phyloP scores from a whole-genome alignment of 1,140 invertebrate genomes.

The Neotoxoptera formosana region DNA sequence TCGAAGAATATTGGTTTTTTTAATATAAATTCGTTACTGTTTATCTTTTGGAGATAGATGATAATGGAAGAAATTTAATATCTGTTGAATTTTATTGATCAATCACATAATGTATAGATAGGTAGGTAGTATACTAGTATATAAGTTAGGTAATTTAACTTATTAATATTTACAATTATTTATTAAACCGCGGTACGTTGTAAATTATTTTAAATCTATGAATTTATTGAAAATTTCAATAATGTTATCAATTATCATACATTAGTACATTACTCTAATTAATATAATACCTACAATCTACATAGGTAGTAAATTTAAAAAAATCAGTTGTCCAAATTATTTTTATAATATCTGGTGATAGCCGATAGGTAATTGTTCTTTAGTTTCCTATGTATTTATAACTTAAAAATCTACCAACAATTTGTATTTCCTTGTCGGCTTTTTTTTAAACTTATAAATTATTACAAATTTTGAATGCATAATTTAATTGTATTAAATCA shows the following conservation, averaged over 20 bases:
- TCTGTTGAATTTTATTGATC: neutral
- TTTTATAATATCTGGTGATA: too few relatives aligned
- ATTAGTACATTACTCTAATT: neutral
- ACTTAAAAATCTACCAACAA: too few relatives aligned
- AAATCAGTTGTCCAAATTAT: neutral
- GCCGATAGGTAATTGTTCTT: too few relatives aligned
- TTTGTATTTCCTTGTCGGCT: too few relatives aligned
- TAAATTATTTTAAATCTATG: neutral
- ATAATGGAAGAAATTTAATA: neutral
- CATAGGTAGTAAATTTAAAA: neutral
- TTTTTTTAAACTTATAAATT: too few relatives aligned
- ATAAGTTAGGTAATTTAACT: neutral
- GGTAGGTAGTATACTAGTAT: too few relatives aligned
- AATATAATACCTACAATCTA: too few relatives aligned
- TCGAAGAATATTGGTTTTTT: neutral
- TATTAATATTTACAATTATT: neutral
- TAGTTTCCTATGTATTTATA: too few relatives aligned
- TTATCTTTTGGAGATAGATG: neutral
- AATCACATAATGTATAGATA: neutral
- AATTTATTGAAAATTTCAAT: neutral
- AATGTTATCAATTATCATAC: neutral
- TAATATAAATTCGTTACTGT: neutral
- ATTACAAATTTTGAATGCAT: too few relatives aligned
- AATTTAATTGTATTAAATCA: neutral
- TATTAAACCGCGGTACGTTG: neutral